These are phyloP conservation scores for Melanotaenia parkinsoni DNA, from an alignment of 2,797 vertebrate genomes.

Conservation along the genomic window DNA sequence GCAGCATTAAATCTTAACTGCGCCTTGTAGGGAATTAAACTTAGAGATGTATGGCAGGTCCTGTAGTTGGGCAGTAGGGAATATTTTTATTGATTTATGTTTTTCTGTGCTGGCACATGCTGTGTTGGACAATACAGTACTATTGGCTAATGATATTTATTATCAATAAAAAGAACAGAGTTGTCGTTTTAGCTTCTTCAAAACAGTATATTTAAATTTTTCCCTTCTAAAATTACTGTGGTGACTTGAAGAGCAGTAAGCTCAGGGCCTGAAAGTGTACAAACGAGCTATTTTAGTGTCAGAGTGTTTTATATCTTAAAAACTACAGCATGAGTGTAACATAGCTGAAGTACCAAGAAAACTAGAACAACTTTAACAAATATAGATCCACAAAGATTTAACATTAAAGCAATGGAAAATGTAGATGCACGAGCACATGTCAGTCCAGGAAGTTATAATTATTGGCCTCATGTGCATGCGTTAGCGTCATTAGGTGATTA, in stretches of 20 bases:
- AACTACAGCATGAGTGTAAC: no score
- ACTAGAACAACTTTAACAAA: no score
- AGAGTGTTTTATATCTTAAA: background rate
- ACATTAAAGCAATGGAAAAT: no score
- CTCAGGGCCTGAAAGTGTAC: no score
- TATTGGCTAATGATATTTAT: background rate
- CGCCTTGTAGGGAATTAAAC: background rate
- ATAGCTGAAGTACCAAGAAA: no score
- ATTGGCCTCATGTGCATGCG: no score
- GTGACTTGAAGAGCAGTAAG: background rate
- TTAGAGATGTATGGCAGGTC: background rate
- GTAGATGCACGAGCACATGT: no score
- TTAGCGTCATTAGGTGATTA: background rate
- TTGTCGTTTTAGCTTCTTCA: background rate
- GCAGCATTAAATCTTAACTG: slow-evolving; percentile 5
- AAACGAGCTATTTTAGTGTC: background rate
- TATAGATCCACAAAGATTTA: no score
- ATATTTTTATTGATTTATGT: background rate
- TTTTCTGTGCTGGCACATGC: background rate
- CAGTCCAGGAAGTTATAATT: no score
- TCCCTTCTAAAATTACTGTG: background rate
- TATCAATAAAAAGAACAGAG: background rate
- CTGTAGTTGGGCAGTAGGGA: background rate
- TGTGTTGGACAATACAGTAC: background rate
- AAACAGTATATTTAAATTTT: background rate